Percentiles rank a stretch among this genome's conserved stretches.
Evolutionary conservation across 2,113 vertebrate genomes (phyloP).

Genomic region (Phyllopteryx taeniolatus): DNA sequence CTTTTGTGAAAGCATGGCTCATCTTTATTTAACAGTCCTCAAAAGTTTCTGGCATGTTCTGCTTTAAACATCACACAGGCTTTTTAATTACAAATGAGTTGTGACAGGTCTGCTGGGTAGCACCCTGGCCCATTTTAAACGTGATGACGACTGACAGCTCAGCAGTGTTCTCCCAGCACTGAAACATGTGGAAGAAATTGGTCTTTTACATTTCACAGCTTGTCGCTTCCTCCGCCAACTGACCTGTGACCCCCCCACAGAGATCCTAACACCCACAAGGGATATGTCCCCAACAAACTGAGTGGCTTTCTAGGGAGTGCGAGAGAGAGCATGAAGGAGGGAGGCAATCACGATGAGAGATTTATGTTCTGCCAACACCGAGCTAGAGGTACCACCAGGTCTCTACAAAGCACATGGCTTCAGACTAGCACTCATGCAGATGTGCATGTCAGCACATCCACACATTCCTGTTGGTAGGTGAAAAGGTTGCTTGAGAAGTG

Average conservation of each 20-base stretch:
- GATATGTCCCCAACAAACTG: conserved; percentile 89
- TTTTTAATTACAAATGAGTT: conserved; percentile 91
- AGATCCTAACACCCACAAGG: conserved; percentile 88
- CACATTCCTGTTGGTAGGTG: conserved; percentile 51
- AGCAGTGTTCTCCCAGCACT: conserved; percentile 81
- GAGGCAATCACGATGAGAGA: conserved; percentile 72
- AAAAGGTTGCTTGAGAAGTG: conserved; percentile 66
- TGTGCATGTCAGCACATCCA: conserved; percentile 14
- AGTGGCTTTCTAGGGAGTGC: conserved; percentile 54
- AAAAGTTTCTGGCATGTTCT: conserved; percentile 76
- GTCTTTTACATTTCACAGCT: conserved; percentile 99
- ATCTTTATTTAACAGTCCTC: conserved; percentile 79
- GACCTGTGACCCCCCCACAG: conserved; percentile 89
- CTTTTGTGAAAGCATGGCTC: conserved; percentile 64
- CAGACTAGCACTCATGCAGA: conserved; percentile 22
- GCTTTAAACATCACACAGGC: conserved; percentile 84
- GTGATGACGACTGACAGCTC: conserved; percentile 84
- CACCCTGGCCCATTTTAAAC: conserved; percentile 83
- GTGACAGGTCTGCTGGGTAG: conserved; percentile 87
- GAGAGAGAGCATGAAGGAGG: conserved; percentile 21
- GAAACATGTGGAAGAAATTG: conserved; percentile 99
- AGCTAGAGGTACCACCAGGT: conserved; percentile 67
- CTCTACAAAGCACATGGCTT: conserved; percentile 42
- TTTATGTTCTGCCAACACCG: conserved; percentile 73
- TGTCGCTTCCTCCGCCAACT: conserved; percentile 95